A percentile compares a stretch with the other conserved stretches of the same genome.
These are phyloP conservation scores for Cyrtodaria siliqua DNA, from an alignment of 2,888 invertebrate genomes.

Conservation along the genomic window DNA sequence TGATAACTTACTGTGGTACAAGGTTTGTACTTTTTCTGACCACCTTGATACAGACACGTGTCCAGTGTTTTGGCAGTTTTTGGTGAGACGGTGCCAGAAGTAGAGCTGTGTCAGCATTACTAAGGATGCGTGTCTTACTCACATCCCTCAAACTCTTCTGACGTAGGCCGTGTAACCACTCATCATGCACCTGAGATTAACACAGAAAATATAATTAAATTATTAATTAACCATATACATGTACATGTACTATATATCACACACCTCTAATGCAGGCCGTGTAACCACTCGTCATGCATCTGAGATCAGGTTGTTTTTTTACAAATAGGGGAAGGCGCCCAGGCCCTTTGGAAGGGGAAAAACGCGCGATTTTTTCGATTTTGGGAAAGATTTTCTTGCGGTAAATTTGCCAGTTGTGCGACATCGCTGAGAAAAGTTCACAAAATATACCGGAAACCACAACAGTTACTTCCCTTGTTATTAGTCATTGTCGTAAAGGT, in stretches of 20 bases:
- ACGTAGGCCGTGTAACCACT: slow-evolving; percentile 69
- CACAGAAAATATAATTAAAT: neutral
- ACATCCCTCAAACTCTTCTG: slow-evolving; percentile 41
- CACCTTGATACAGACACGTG: slow-evolving; percentile 77
- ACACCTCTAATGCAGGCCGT: too few species aligned
- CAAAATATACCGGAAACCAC: too few species aligned
- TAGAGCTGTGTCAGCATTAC: slow-evolving; percentile 69
- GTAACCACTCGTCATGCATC: too few species aligned
- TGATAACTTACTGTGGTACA: slow-evolving; percentile 27
- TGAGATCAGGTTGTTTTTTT: too few species aligned
- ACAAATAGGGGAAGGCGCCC: too few species aligned
- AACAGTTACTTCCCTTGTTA: too few species aligned
- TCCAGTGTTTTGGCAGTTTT: slow-evolving; percentile 74
- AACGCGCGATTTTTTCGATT: too few species aligned
- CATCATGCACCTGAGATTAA: slow-evolving; percentile 70
- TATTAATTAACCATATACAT: neutral
- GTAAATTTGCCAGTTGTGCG: too few species aligned
- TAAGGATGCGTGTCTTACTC: slow-evolving; percentile 29
- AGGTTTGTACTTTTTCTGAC: slow-evolving; percentile 67
- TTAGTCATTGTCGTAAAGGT: too few species aligned
- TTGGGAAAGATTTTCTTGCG: too few species aligned
- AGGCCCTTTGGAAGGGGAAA: too few species aligned
- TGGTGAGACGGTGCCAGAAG: slow-evolving; percentile 77
- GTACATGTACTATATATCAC: neutral
- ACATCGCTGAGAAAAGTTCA: too few species aligned